Conservation (phyloP, 2,113 vertebrate species). For the Carettochelys insculpta region DNA sequence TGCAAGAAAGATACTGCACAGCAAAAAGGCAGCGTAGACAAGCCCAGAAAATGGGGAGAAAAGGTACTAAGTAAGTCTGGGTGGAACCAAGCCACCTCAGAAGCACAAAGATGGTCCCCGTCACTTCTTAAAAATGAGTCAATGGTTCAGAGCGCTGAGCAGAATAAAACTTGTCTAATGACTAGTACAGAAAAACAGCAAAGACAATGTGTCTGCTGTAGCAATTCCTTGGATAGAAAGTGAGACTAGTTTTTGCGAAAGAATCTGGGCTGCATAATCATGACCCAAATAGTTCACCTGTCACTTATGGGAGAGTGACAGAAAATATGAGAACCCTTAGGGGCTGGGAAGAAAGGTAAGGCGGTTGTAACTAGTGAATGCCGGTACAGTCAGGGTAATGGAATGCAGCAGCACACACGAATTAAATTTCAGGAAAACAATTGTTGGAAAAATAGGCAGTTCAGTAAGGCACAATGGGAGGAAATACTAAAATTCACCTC, state of each 20-base stretch:
- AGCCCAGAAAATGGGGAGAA: background rate
- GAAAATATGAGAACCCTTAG: background rate
- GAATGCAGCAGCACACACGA: slow-evolving; percentile 35
- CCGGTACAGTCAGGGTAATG: slow-evolving; percentile 19
- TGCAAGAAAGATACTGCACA: too few species aligned
- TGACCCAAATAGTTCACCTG: slow-evolving; percentile 11
- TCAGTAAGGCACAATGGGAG: slow-evolving; percentile 39
- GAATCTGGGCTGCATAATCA: background rate
- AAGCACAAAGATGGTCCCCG: slow-evolving; percentile 24
- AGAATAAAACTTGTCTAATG: slow-evolving; percentile 7
- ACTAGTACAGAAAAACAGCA: slow-evolving; percentile 24
- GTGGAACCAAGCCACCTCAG: background rate
- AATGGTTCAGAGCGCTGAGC: slow-evolving; percentile 5
- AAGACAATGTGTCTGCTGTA: slow-evolving; percentile 40
- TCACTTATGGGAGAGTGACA: background rate
- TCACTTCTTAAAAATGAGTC: slow-evolving; percentile 31
- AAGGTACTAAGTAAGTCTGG: slow-evolving; percentile 9
- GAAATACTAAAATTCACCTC: slow-evolving; percentile 11
- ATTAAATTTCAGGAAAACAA: slow-evolving; percentile 51
- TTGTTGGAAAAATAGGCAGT: slow-evolving; percentile 31
- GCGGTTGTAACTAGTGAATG: slow-evolving; percentile 24
- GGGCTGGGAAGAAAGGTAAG: background rate
- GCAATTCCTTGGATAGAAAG: background rate
- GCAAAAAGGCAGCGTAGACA: too few species aligned
- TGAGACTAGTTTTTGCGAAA: background rate